Evolutionary conservation across 2,113 vertebrate species (phyloP).

Genomic region (Urocynchramus pylzowi): DNA sequence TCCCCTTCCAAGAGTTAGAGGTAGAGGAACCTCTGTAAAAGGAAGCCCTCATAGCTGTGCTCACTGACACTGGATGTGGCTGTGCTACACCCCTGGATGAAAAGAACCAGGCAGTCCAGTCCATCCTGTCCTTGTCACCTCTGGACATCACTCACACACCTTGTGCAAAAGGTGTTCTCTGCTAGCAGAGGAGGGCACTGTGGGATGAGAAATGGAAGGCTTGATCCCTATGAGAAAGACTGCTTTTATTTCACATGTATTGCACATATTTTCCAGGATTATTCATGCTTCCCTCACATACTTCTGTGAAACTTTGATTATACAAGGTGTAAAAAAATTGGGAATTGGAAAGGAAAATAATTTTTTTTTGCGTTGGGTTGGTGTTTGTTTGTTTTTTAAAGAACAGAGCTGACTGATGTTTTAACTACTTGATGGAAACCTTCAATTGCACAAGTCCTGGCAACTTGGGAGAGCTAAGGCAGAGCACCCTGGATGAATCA

Average conservation of each 20-base stretch:
- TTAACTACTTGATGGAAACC: not conserved
- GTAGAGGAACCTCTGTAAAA: not conserved
- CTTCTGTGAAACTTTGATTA: not conserved
- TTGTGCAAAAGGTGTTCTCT: not conserved
- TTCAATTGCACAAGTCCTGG: not conserved
- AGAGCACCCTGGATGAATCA: not conserved
- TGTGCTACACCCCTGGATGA: not conserved
- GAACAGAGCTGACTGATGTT: not conserved
- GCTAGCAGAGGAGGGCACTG: not conserved
- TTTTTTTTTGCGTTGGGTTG: not conserved
- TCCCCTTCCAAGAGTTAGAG: not conserved
- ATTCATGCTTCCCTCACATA: not conserved
- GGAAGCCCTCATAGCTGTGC: not conserved
- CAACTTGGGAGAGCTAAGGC: not conserved
- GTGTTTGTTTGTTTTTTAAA: not conserved
- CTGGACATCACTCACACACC: not conserved
- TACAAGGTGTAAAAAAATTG: not conserved
- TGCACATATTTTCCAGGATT: not conserved
- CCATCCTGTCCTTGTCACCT: not conserved
- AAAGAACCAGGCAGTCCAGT: not conserved
- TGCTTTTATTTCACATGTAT: not conserved
- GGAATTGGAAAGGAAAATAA: not conserved
- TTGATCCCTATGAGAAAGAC: not conserved
- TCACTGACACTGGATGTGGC: not conserved
- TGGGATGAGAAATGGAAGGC: not conserved